phyloP scores from a whole-genome alignment of 2,888 invertebrate species.

The Mesopsocus fuscifrons region DNA sequence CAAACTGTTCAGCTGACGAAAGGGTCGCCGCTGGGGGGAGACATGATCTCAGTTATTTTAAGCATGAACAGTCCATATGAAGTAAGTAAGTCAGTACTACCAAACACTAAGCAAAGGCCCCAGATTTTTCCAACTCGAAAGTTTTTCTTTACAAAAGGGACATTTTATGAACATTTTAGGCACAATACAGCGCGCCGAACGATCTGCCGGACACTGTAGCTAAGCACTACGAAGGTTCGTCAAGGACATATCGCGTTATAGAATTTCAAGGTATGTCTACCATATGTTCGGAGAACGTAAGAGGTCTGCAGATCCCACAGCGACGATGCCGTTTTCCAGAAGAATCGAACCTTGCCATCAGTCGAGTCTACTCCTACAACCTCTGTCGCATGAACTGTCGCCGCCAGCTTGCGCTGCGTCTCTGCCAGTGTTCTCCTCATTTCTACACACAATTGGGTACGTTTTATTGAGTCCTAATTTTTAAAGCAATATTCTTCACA shows the following conservation, averaged over 20 bases:
- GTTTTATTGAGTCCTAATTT: too few relatives aligned
- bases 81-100: too few relatives aligned
- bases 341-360: conserved; percentile 21
- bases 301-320: conserved; percentile 19
- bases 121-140: too few relatives aligned
- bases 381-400: conserved; percentile 24
- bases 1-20: neutral
- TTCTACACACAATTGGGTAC: conserved; percentile 22
- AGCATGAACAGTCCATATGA: neutral
- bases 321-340: conserved; percentile 21
- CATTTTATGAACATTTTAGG: neutral
- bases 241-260: neutral
- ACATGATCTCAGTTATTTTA: neutral
- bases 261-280: neutral
- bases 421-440: conserved; percentile 24
- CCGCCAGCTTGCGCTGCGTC: conserved; percentile 20
- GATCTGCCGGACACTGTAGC: neutral
- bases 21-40: neutral
- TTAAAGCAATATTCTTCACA: too few relatives aligned
- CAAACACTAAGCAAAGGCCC: too few relatives aligned
- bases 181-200: neutral
- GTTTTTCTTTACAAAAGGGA: too few relatives aligned
- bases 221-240: neutral
- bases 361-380: conserved; percentile 23
- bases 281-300: conserved; percentile 29